Evolutionary conservation across 2,888 invertebrate species (phyloP).

Genomic region (Odontomyia ornata): DNA sequence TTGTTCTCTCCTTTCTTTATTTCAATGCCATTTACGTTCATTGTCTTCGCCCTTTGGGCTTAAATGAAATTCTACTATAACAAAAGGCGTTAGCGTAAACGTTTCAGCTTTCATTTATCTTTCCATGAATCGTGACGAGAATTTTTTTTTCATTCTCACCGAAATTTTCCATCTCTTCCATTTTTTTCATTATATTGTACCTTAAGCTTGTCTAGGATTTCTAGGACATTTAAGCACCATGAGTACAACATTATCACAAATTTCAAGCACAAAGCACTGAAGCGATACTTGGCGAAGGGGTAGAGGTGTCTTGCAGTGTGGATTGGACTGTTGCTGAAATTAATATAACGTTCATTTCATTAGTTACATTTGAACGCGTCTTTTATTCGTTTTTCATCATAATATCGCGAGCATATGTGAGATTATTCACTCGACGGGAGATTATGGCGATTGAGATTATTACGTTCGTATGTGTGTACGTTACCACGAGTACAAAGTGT

Average conservation of each 20-base stretch:
- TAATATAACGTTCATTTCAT: constrained; percentile 18
- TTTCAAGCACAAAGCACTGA: background rate
- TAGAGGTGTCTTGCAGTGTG: background rate
- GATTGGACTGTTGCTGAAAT: background rate
- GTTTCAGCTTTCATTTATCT: constrained; percentile 3
- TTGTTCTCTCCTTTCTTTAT: background rate
- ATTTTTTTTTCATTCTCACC: background rate
- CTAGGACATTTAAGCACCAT: background rate
- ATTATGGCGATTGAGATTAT: constrained; percentile 2
- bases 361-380: constrained; percentile 22
- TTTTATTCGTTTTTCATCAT: constrained; percentile 5
- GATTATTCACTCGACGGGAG: background rate
- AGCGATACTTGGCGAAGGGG: background rate
- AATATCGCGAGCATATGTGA: background rate
- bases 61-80: constrained; percentile 16
- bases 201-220: no score
- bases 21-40: background rate
- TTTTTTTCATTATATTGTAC: constrained; percentile 3
- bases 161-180: background rate
- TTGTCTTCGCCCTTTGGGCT: background rate
- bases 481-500: background rate
- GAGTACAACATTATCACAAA: background rate
- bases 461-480: background rate
- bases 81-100: constrained; percentile 3
- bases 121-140: constrained; percentile 19